A percentile compares a stretch with the other conserved stretches of the same genome.
These are phyloP conservation scores for Orthonevra nobilis DNA, from an alignment of 2,888 invertebrate species.

Conservation along the genomic window DNA sequence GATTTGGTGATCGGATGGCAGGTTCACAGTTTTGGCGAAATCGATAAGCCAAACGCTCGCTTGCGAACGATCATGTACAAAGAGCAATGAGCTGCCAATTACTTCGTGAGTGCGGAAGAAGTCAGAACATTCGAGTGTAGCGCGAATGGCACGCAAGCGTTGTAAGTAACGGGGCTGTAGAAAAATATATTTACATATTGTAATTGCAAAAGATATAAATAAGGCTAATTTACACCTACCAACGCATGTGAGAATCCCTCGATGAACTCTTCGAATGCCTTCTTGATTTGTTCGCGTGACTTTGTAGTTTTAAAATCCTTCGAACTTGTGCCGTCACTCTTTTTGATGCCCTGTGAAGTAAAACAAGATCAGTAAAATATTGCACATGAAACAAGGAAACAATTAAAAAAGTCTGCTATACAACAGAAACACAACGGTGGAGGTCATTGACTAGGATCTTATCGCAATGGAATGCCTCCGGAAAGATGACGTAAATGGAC, in stretches of 20 bases:
- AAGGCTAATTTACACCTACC: too few relatives aligned
- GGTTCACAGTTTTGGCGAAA: conserved; percentile 95
- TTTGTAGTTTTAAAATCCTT: conserved; percentile 98
- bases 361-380: neutral
- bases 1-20: conserved; percentile 88
- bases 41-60: conserved; percentile 98
- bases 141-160: conserved; percentile 90
- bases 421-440: too few relatives aligned
- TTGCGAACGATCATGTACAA: conserved; percentile 94
- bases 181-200: too few relatives aligned
- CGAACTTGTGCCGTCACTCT: conserved; percentile 93
- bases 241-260: conserved; percentile 88
- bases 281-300: conserved; percentile 89
- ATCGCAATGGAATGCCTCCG: too few relatives aligned
- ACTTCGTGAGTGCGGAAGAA: conserved; percentile 97
- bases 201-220: too few relatives aligned
- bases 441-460: too few relatives aligned
- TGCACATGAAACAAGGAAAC: too few relatives aligned
- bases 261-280: conserved; percentile 90
- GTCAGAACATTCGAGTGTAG: conserved; percentile 90
- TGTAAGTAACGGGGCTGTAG: conserved; percentile 90
- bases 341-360: conserved; percentile 86
- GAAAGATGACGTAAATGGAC: too few relatives aligned
- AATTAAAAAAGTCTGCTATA: too few relatives aligned
- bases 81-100: conserved; percentile 95